Base-by-base conservation (phyloP, 2,797 vertebrate genomes). In the Bovichtus diacanthus region DNA sequence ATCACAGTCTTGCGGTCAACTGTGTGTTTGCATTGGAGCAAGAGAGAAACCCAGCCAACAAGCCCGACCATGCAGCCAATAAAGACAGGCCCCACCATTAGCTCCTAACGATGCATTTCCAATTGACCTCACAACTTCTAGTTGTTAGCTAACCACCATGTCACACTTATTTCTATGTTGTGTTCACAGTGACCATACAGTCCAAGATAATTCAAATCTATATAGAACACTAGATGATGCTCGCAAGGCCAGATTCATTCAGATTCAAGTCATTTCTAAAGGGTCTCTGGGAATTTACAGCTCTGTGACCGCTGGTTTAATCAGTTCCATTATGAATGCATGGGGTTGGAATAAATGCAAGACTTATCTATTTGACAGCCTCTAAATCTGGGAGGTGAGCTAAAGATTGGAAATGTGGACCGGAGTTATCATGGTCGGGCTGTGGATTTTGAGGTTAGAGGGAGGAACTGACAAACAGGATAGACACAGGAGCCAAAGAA, bases 31-130 rank as follows among this genome's bases (percentile, higher is more conserved):
- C 49, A 46, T 41, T 61, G 51, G 60, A 74, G 53, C n/a, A 8
- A 70, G 21, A 43, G 59, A 53, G 19, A 55, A 46, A 51, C n/a
- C 31, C 19, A 16, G 82, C 83, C 83, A 86, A 73, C 55, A 47
- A 77, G 71, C 72, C 67, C 72, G 70, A 55, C 43, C 38, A n/a
- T 55, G 77, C 70, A 86, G 87, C 87, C 88, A 93, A 76, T 64
- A 69, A 44, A 89, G 90, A 93, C 84, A 77, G 70, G 76, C 80
- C 67, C 77, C 71, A 82, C 81, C 84, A 92, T 93, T 93, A 86
- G 77, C 84, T 81, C 66, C 81, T 55, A 93, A 88, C 71, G 15
- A 90, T 60, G 84, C 88, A 88, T 84, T 87, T 88, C 82, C 68
- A 80, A 89, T 80, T 72, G 82, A 87, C 83, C 78, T 83, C 64